Evolutionary conservation across 2,113 vertebrate species (phyloP).

Genomic region (Zootoca vivipara): DNA sequence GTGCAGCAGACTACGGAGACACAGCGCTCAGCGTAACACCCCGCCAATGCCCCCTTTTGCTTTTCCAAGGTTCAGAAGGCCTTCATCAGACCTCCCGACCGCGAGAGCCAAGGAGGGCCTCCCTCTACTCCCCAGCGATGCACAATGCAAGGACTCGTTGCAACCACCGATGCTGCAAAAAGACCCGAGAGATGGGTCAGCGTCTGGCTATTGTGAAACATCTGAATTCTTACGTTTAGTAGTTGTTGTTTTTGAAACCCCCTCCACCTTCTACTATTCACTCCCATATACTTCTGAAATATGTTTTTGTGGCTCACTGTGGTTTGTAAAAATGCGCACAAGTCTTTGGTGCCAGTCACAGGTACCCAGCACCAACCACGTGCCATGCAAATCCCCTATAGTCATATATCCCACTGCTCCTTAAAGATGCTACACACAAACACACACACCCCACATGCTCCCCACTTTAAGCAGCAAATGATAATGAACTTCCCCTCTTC

Average conservation of each 20-base stretch:
- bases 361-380: fast-evolving
- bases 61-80: fast-evolving
- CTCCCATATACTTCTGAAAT: too few relatives aligned
- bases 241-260: too few relatives aligned
- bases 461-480: not conserved
- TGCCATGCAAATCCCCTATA: not conserved
- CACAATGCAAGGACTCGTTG: not conserved
- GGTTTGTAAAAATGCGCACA: not conserved
- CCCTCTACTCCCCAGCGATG: fast-evolving
- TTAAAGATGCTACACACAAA: not conserved
- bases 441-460: not conserved
- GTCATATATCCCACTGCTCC: not conserved
- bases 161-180: not conserved
- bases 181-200: not conserved
- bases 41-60: fast-evolving
- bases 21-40: slow-evolving; percentile 50
- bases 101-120: not conserved
- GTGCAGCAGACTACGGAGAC: slow-evolving; percentile 14
- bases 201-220: fast-evolving
- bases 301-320: not conserved
- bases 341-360: not conserved
- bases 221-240: fast-evolving
- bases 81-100: not conserved
- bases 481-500: not conserved
- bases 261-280: not conserved